Base-by-base conservation (phyloP, 2,888 invertebrate genomes). In the Tiphia femorata region DNA sequence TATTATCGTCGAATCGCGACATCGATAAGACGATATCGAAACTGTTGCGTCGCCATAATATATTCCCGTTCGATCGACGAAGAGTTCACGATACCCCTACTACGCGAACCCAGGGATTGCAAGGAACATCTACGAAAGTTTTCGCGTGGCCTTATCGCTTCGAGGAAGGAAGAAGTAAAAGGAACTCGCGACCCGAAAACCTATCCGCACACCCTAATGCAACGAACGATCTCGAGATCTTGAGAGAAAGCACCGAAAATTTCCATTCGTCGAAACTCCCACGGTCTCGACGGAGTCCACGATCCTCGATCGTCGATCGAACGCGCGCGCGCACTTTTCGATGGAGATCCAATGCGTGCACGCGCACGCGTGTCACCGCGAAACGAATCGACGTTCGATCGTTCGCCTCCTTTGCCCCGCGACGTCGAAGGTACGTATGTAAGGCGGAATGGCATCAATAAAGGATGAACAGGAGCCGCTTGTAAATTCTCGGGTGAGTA, bases 401-500 rank as follows among this genome's bases (percentile, higher is more conserved):
- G 50, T 46, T 62, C n/a, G n/a, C n/a, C n/a, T n/a, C n/a, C n/a
- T n/a, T n/a, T n/a, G n/a, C n/a, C n/a, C n/a, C n/a, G n/a, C n/a
- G n/a, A n/a, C n/a, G n/a, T 62, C 64, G 64, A 62, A 62, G n/a
- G 60, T 60, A 50, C 42, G 60, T 60, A 50, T 48, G 51, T 62
- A 60, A 64, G 53, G 53, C 64, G 63, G n/a, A 64, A 66, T 72
- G 65, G 62, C 67, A 61, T 51, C 70, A 64, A 74, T 73, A 73
- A 75, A 65, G 73, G 67, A 72, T 70, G 72, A 70, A 70, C 59
- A 67, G 53, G 49, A 58, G 47, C 49, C 62, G 63, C 70, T 66
- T 68, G 69, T 76, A 75, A 76, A 74, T 73, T 70, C 56, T 47
- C 42, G 49, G 49, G 48, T 62, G 70, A 67, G 68, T 70, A 67